phyloP scores from a whole-genome alignment of 2,113 vertebrate species.

The Eptesicus fuscus region DNA sequence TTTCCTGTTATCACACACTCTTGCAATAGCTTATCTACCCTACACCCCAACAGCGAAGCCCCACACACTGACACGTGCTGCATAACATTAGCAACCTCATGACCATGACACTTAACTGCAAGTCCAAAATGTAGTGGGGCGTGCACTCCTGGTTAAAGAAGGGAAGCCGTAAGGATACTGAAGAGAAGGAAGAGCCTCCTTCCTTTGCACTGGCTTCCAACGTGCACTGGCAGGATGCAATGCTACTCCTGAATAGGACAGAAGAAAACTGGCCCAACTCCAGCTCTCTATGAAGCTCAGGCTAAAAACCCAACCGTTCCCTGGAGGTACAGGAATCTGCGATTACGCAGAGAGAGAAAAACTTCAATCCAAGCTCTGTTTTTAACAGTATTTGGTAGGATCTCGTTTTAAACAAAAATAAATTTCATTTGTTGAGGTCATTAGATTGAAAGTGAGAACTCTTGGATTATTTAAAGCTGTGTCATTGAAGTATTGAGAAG shows the following conservation, averaged over 20 bases:
- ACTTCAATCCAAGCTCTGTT: conserved; percentile 43
- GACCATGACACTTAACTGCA: not conserved
- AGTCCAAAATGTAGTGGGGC: not conserved
- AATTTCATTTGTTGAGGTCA: conserved; percentile 57
- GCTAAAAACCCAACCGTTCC: not conserved
- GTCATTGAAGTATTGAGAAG: conserved; percentile 60
- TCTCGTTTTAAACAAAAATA: conserved; percentile 45
- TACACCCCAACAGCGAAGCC: not conserved
- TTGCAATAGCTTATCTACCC: conserved; percentile 45
- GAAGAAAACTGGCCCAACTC: not conserved
- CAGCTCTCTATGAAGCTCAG: not conserved
- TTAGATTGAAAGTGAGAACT: conserved; percentile 63
- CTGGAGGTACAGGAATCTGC: not conserved
- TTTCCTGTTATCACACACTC: conserved; percentile 69
- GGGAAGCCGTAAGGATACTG: not conserved
- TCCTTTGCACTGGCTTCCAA: not conserved
- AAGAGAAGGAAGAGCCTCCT: not conserved
- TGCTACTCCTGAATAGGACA: not conserved
- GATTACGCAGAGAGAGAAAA: not conserved
- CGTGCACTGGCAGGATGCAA: not conserved
- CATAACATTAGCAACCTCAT: conserved; percentile 26
- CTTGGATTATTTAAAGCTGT: conserved; percentile 62
- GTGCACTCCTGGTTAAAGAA: not conserved
- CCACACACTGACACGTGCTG: not conserved
- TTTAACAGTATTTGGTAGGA: conserved; percentile 25